These are phyloP conservation scores for Antheraea assamensis DNA, from an alignment of 2,888 invertebrate genomes.

Conservation along the genomic window DNA sequence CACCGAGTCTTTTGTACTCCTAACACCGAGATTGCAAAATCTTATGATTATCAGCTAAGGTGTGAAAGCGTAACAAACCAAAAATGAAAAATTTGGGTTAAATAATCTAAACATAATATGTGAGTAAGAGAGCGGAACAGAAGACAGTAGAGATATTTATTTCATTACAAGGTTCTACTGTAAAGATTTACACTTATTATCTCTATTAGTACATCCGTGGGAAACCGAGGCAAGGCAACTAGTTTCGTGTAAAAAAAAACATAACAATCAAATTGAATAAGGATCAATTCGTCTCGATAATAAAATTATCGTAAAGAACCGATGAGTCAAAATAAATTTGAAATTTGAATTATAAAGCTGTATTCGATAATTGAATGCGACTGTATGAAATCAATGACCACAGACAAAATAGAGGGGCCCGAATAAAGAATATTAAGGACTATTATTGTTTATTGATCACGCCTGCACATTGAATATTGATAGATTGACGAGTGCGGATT, in stretches of 20 bases:
- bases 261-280: conserved; percentile 28
- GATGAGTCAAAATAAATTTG: conserved; percentile 35
- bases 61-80: no score
- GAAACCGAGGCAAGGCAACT: background rate
- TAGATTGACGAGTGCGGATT: conserved; percentile 67
- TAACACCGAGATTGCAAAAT: no score
- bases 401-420: conserved; percentile 64
- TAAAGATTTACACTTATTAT: no score
- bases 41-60: no score
- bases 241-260: background rate
- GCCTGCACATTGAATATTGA: conserved; percentile 78
- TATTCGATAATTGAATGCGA: conserved; percentile 66
- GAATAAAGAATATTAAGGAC: conserved; percentile 53
- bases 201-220: no score
- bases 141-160: no score
- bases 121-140: no score
- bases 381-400: conserved; percentile 66
- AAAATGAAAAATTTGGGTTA: no score
- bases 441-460: conserved; percentile 76
- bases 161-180: no score
- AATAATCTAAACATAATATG: no score
- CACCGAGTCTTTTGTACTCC: no score
- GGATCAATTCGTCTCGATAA: conserved; percentile 21
- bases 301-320: conserved; percentile 12
- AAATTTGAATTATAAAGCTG: conserved; percentile 42